Base-by-base conservation (phyloP, 2,797 vertebrate genomes). In the Synanceia verrucosa region DNA sequence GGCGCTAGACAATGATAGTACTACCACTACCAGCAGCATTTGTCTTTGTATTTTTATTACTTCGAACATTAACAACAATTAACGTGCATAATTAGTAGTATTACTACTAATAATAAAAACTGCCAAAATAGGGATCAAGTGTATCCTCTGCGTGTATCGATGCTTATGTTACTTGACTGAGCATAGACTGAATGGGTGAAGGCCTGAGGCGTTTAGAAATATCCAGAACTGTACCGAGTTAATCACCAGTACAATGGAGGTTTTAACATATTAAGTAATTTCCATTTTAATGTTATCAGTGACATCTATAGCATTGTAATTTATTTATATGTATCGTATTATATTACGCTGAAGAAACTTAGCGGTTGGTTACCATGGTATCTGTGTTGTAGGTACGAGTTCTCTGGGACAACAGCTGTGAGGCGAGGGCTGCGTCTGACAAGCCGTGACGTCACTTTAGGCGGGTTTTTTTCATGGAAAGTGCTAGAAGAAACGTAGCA, bases 401-500 rank as follows among this genome's bases (percentile, higher is more conserved):
- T 14, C 29, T 51, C 51, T 9, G 13, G 53, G 39, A 67, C 43
- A 62, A 64, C 79, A 84, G 77, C 73, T 88, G 83, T 41, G 64
- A 7, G 2, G 84, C 70, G 75, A 82, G 64, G 82, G 72, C 88
- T 88, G 89, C 53, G 2, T 82, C 82, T 94, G 91, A 93, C 87
- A 89, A 67, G 44, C 8, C 1, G 69, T 93, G 88, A 93, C 93
- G 94, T 94, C 89, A 93, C 58, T 37, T 71, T 56, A 89, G 92
- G 93, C 90, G 93, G 91, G 87, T 79, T 92, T 93, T 92, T 93
- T 91, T 89, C 82, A 84, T 91, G 88, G 94, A 95, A 95, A 90
- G 90, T 94, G 91, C 94, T 94, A 90, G 94, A 95, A 95, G 79
- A 88, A 94, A 88, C 94, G 77, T 79, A 94, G 79, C 70, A 83